These are phyloP conservation scores for Limnephilus auricula DNA, from an alignment of 2,888 invertebrate genomes.

Conservation along the genomic window DNA sequence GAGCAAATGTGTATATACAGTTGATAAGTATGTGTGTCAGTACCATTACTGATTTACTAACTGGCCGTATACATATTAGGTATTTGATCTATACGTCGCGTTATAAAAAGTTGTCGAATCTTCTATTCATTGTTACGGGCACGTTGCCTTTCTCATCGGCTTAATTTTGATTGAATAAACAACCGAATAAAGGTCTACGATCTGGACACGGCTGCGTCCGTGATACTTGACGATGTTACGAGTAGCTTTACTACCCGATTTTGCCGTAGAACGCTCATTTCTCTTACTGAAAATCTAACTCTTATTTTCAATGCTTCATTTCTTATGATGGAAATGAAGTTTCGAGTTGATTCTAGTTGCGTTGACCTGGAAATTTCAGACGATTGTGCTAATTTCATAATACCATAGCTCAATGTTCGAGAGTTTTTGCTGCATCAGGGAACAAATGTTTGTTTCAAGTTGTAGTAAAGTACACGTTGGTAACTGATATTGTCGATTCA, in stretches of 20 bases:
- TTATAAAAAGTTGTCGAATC: not conserved
- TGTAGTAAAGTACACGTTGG: not conserved
- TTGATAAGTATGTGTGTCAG: too few species aligned
- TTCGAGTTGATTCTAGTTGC: not conserved
- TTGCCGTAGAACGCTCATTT: not conserved
- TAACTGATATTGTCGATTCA: not conserved
- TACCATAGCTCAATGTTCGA: not conserved
- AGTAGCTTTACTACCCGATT: not conserved
- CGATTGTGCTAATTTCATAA: not conserved
- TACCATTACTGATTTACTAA: not conserved
- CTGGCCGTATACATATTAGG: not conserved
- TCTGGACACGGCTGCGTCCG: not conserved
- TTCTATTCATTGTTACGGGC: not conserved
- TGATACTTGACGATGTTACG: not conserved
- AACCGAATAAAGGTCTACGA: not conserved
- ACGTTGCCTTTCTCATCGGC: not conserved
- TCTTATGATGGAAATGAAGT: not conserved
- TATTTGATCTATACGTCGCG: not conserved
- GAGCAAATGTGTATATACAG: too few species aligned
- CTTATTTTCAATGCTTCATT: not conserved
- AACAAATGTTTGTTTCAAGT: not conserved
- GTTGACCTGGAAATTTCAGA: not conserved
- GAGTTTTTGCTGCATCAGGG: not conserved
- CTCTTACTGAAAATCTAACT: not conserved
- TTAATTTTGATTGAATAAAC: not conserved